Conservation (phyloP, 1,140 invertebrate species). For the Dreissena polymorpha region DNA sequence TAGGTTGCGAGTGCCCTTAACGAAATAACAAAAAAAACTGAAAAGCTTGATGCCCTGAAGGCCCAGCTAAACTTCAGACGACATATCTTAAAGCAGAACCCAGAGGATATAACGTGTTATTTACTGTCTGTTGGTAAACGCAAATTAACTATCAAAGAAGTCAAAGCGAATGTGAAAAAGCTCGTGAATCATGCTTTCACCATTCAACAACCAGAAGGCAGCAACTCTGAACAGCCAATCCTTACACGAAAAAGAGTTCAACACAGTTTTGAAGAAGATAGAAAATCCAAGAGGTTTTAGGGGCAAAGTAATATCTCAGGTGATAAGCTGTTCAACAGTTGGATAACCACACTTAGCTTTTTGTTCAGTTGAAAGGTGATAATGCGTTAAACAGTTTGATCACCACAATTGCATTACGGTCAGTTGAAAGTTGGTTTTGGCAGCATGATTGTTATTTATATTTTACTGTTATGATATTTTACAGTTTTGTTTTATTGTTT, state of each 20-base stretch:
- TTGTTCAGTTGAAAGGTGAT: too few relatives aligned
- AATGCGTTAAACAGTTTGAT: not conserved
- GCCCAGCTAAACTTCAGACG: slow-evolving; percentile 18
- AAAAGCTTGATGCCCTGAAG: slow-evolving; percentile 7
- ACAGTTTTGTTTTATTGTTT: not conserved
- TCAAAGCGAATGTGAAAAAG: not conserved
- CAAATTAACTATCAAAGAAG: slow-evolving; percentile 12
- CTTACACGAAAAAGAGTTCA: not conserved
- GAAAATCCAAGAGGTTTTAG: not conserved
- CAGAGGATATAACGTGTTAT: not conserved
- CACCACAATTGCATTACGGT: not conserved
- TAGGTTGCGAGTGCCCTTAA: slow-evolving; percentile 17
- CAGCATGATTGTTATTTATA: not conserved
- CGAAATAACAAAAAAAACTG: slow-evolving; percentile 7
- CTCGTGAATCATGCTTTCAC: not conserved
- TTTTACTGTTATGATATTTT: not conserved
- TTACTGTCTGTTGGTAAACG: not conserved
- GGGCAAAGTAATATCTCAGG: slow-evolving; percentile 44
- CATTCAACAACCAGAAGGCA: not conserved
- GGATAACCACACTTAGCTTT: too few relatives aligned
- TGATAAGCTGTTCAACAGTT: too few relatives aligned
- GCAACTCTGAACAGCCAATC: not conserved
- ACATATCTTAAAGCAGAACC: slow-evolving; percentile 13
- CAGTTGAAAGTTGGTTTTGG: too few relatives aligned
- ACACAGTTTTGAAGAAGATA: slow-evolving; percentile 5